Conservation (phyloP, 2,113 vertebrate species). For the Mirounga angustirostris region DNA sequence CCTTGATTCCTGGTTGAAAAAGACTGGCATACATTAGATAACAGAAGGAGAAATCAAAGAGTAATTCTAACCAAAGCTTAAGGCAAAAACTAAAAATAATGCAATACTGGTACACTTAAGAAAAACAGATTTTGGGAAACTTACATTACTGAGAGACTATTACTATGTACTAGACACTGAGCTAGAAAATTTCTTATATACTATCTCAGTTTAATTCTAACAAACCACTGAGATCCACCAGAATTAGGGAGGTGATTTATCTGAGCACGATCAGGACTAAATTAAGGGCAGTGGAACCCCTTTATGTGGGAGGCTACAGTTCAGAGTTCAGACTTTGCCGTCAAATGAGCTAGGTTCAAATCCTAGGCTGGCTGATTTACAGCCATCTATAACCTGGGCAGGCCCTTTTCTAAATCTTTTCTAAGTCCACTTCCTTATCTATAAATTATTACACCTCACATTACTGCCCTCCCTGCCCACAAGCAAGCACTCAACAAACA, state of each 20-base stretch:
- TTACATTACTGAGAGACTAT: background rate
- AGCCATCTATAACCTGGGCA: background rate
- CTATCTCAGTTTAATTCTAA: slow-evolving; percentile 35
- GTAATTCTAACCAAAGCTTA: background rate
- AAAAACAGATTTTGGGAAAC: background rate
- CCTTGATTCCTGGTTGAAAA: slow-evolving; percentile 12
- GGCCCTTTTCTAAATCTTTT: background rate
- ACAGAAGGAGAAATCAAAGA: background rate
- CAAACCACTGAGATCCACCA: background rate
- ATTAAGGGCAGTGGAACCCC: background rate
- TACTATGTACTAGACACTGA: background rate
- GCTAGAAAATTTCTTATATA: background rate
- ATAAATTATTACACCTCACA: background rate
- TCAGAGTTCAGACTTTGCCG: background rate
- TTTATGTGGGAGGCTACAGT: background rate
- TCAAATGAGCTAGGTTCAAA: background rate
- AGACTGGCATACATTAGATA: background rate
- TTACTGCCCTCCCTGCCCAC: background rate
- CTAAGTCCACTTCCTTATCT: background rate
- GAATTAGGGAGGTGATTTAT: background rate
- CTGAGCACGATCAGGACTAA: background rate
- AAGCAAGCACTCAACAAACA: background rate
- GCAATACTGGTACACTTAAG: background rate
- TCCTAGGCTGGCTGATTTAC: background rate
- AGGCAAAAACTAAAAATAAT: slow-evolving; percentile 41